Evolutionary conservation across 2,113 vertebrate species (phyloP).

Genomic region (Pteruthius melanotis): DNA sequence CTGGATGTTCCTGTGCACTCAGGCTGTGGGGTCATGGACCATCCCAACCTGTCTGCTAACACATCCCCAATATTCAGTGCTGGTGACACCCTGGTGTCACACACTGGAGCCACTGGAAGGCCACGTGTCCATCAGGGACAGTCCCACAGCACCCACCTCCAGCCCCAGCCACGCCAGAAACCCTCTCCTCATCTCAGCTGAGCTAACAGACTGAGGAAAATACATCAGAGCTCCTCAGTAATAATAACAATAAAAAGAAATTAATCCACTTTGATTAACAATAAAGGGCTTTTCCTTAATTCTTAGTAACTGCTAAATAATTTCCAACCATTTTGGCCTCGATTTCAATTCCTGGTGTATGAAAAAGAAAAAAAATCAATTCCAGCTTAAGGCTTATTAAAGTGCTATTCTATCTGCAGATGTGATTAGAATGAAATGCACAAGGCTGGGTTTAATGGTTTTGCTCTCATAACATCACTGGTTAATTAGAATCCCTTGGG

Average conservation of each 20-base stretch:
- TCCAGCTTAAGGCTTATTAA: slow-evolving; percentile 30
- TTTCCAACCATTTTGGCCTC: background rate
- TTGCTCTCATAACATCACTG: background rate
- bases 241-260: background rate
- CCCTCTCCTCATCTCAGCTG: background rate
- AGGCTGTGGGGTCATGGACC: background rate
- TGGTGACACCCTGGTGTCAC: background rate
- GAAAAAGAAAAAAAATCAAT: background rate
- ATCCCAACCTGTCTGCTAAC: background rate
- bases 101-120: background rate
- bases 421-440: slow-evolving; percentile 18
- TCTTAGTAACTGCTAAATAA: slow-evolving; percentile 11
- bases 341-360: background rate
- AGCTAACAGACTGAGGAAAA: background rate
- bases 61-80: background rate
- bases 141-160: background rate
- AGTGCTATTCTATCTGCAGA: slow-evolving; percentile 34
- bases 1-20: background rate
- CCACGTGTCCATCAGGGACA: background rate
- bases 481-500: background rate
- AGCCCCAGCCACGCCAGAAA: background rate
- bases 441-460: background rate
- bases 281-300: background rate
- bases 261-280: slow-evolving; percentile 5
- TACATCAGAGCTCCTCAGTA: background rate